phyloP scores from a whole-genome alignment of 2,113 vertebrate genomes.

The rabbit (Oryctolagus cuniculus) region mOryCun1.1 NC_091434.1:178566501-178567000 shows the following conservation, averaged over 20 bases:
- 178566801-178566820: background rate
- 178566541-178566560: too few relatives aligned
- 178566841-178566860: background rate
- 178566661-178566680: background rate
- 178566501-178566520: too few relatives aligned
- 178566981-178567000: background rate
- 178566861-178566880: background rate
- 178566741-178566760: background rate
- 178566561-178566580: too few relatives aligned
- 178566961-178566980: background rate
- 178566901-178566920: background rate
- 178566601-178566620: too few relatives aligned
- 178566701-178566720: background rate
- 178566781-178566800: background rate
- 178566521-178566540: too few relatives aligned
- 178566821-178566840: background rate
- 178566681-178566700: background rate
- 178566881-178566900: background rate
- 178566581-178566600: background rate
- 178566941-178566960: background rate
- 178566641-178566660: background rate
- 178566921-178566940: background rate
- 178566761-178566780: fast-evolving
- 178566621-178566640: too few relatives aligned
- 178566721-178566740: background rate